Evolutionary conservation across 2,797 vertebrate genomes (phyloP).

Genomic region (Cossypha dichroa): DNA sequence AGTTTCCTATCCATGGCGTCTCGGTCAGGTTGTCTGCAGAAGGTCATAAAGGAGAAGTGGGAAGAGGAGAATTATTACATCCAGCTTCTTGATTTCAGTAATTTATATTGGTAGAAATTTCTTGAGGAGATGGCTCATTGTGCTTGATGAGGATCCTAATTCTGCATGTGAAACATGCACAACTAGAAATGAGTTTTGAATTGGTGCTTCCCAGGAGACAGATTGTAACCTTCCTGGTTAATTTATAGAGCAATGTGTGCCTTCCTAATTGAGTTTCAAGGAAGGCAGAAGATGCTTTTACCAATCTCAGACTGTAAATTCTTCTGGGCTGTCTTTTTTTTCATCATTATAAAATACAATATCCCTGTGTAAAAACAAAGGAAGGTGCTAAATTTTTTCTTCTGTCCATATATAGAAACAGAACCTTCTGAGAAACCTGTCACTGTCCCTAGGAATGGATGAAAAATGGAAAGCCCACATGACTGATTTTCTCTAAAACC

Average conservation of each 20-base stretch:
- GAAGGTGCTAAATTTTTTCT: background rate
- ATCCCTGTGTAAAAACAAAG: background rate
- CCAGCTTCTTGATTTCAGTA: background rate
- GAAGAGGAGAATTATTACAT: background rate
- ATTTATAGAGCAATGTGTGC: constrained; percentile 6
- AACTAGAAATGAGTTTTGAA: constrained; percentile 31
- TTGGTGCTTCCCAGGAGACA: constrained; percentile 17
- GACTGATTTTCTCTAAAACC: background rate
- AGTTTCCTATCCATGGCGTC: background rate
- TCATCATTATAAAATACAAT: background rate
- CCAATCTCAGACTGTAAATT: background rate
- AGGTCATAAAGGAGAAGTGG: background rate
- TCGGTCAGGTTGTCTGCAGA: background rate
- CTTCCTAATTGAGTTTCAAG: constrained; percentile 21
- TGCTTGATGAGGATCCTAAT: background rate
- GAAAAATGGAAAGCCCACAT: background rate
- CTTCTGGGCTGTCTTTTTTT: background rate
- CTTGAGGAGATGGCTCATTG: background rate
- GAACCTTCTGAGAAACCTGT: background rate
- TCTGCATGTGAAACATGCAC: background rate
- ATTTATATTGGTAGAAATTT: constrained; percentile 4
- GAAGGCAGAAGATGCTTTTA: background rate
- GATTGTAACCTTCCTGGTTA: constrained; percentile 4
- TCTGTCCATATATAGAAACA: fast-evolving
- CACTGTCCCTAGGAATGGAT: background rate